phyloP scores from a whole-genome alignment of 2,888 invertebrate species.

The Brenthis daphne region DNA sequence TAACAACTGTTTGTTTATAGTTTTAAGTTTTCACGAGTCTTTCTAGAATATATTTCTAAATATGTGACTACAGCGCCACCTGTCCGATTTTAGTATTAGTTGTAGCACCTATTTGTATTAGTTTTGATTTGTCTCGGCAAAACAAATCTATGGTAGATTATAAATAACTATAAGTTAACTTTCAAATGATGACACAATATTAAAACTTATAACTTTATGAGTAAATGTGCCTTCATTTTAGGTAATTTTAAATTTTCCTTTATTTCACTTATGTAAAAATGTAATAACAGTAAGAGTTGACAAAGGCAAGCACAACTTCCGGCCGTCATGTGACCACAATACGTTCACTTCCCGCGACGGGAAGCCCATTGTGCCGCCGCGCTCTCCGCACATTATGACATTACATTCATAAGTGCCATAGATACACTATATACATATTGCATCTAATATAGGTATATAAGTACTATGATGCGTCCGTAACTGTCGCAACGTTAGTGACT shows the following conservation, averaged over 20 bases:
- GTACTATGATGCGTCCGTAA: slow-evolving; percentile 51
- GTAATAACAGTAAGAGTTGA: slow-evolving; percentile 34
- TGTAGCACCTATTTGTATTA: no score
- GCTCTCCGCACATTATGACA: slow-evolving; percentile 63
- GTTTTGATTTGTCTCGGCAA: no score
- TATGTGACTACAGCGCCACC: no score
- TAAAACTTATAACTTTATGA: no score
- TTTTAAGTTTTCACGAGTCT: no score
- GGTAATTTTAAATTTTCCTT: neutral
- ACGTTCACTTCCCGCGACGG: slow-evolving; percentile 58
- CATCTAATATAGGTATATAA: neutral
- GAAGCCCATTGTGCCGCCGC: slow-evolving; percentile 64
- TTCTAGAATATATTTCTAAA: no score
- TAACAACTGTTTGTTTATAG: no score
- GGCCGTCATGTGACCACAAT: slow-evolving; percentile 55
- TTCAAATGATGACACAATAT: no score
- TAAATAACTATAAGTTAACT: no score
- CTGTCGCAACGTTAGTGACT: slow-evolving; percentile 51
- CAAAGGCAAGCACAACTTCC: slow-evolving; percentile 57
- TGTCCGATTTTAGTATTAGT: no score
- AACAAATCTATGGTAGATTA: no score
- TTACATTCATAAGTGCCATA: slow-evolving; percentile 51
- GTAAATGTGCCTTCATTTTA: neutral
- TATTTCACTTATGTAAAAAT: slow-evolving; percentile 18
- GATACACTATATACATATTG: slow-evolving; percentile 5